Evolutionary conservation across 2,113 vertebrate genomes (phyloP), one percentile per base, ranked within the genome.

Genomic region (Mionectes macconnelli): DNA sequence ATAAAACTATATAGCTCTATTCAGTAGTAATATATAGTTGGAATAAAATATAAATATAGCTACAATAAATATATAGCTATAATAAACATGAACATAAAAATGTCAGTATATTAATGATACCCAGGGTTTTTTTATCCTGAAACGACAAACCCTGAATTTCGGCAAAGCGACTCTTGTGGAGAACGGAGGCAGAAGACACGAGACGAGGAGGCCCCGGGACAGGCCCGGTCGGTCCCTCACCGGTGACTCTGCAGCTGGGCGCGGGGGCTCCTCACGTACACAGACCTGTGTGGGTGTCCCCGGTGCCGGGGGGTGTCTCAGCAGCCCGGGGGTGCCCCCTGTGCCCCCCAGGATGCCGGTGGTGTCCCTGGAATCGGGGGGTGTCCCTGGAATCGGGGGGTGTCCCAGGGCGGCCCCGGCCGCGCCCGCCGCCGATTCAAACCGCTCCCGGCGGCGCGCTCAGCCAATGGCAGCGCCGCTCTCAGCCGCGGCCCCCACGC

Each of bases 381-480:
- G 5, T 23, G 12, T 9, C 52, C 33, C 73, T 42, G 40, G 40
- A 42, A 42, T 42, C 40, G 44, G 33, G 42, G 44, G 3, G 12
- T 11, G 20, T 10, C 42, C 4, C 37, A 4, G 6, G 1, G 6
- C 68, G 11, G 1, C n/a, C 39, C 16, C 13, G 31, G 28, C 68
- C 52, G 2, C 89, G 59, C 40, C 66, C 60, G 24, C 85, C 40
- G 45, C 53, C 44, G 75, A 90, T 97, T 97, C 95, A 96, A 97
- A 96, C 90, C 62, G 68, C 62, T 67, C 49, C 57, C 19, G 47
- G 80, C 70, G 28, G 68, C 42, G 40, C 20, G 12, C 44, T 3
- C 50, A 53, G 72, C 97, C 96, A 97, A 97, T 94, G 35, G 72
- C 17, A 91, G 39, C 53, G 25, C 57, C 53, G 63, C 76, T 93